Evolutionary conservation across 2,888 invertebrate species (phyloP), one percentile per base, ranked within the genome.

Genomic region (Conus canariensis): DNA sequence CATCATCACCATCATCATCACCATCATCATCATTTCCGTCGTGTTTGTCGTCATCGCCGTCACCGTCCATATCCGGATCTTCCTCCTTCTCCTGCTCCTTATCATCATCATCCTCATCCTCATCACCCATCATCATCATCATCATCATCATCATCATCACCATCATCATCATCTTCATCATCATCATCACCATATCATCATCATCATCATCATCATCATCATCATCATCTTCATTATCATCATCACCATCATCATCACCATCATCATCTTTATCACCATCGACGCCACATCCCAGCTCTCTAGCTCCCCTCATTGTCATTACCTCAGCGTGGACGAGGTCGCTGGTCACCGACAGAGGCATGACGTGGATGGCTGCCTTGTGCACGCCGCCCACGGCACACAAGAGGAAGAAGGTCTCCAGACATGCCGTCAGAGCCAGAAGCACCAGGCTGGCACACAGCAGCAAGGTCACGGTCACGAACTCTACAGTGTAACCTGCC

Each of bases 381-480:
- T 85, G 60, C 2, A 60, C n/a, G n/a, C 85, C 85, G 25, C 25
- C 59, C 58, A 85, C 60, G n/a, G 14, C 85, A 25, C n/a, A 14
- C 45, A 60, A 9, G 0, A 85, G 25, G 85, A 85, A 60, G 85
- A 60, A 85, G 10, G 14, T 14, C 25, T 59, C 85, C 85, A 85
- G 60, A 22, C 60, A 8, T 14, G 19, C 85, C 9, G 85, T 85
- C n/a, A 85, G 14, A 0, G 85, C 85, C 85, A 85, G 60, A 7
- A 19, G 19, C n/a, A 85, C 12, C 85, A 85, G n/a, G 60, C 85
- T 45, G 45, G 60, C 22, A 5, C 12, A 14, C 85, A 85, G 59
- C 60, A 59, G 22, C 58, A 83, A 85, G 59, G 58, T 58, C 59
- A 85, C n/a, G 58, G 60, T 85, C 59, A 85, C 85, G 25, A n/a